Evolutionary conservation across 2,113 vertebrate species (phyloP), one percentile per base, ranked within the genome.

Genomic region (Heloderma charlesbogerti): DNA sequence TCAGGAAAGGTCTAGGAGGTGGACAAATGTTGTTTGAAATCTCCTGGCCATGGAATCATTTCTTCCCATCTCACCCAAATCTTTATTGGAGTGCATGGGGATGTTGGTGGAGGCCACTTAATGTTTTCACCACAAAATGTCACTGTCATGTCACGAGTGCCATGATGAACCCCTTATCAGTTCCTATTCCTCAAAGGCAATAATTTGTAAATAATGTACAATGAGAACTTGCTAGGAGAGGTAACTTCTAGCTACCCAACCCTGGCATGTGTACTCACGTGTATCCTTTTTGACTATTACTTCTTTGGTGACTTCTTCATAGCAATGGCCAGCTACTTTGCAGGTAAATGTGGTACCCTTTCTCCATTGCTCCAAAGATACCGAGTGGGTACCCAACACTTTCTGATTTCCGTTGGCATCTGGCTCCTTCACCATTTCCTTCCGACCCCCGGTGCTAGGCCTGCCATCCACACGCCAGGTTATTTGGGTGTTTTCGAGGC

Each of bases 401-500:
- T 31, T 67, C 45, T 54, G 74, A 13, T 1, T 40, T 51, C 83
- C 75, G 2, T 1, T 29, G 4, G 34, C 9, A 0, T 79, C 45
- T 1, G 25, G 20, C 48, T 7, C 10, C 8, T 31, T 40, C 57
- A 51, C 40, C 22, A 1, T 40, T 5, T 22, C 13, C 0, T 10
- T 12, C 43, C 5, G 57, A 15, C 1, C 60, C 0, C 0, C 15
- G 3, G 1, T 13, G 63, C 89, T 90, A 16, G 74, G n/a, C 6
- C 27, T 51, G 43, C n/a, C 40, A 12, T 86, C 22, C n/a, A 90
- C 89, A 18, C 57, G n/a, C 89, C 89, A 90, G 40, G 34, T 80
- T 9, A 86, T 51, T 22, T 86, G 60, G 45, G n/a, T 69, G 3
- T 69, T 71, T 40, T 43, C 74, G 13, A 90, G 84, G 45, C 37